Evolutionary conservation across 2,888 invertebrate genomes (phyloP).

Genomic region (Eupelmus urozonus): DNA sequence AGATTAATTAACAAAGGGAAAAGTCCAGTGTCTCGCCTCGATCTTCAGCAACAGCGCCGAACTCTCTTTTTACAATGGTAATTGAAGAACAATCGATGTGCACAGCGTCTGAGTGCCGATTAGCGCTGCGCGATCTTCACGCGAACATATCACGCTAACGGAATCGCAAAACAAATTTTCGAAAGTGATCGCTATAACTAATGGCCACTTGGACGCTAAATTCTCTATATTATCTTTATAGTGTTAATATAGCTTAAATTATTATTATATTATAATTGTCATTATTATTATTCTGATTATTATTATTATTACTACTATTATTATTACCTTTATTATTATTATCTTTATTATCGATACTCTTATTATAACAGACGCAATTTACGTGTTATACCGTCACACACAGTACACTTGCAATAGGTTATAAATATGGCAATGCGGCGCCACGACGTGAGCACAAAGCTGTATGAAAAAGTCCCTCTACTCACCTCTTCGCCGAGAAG

Average conservation of each 20-base stretch:
- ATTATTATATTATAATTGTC: conserved; percentile 46
- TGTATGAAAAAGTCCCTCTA: not conserved
- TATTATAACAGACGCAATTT: conserved; percentile 35
- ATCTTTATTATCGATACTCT: conserved; percentile 23
- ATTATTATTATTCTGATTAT: too few relatives aligned
- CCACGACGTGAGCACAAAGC: conserved; percentile 8
- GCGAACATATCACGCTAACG: conserved; percentile 48
- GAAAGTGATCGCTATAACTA: conserved; percentile 8
- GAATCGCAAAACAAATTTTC: conserved; percentile 25
- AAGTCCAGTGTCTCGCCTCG: conserved; percentile 14
- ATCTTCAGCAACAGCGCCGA: conserved; percentile 1
- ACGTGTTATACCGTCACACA: conserved; percentile 46
- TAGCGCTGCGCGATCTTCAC: conserved; percentile 25
- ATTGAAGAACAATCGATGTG: conserved; percentile 28
- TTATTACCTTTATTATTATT: conserved; percentile 55
- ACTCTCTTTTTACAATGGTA: conserved; percentile 30
- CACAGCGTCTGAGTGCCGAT: conserved; percentile 14
- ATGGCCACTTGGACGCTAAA: conserved; percentile 11
- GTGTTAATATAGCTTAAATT: conserved; percentile 39
- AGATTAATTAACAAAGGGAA: not conserved
- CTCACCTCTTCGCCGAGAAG: conserved; percentile 1
- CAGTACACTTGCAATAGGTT: conserved; percentile 53
- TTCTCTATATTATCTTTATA: conserved; percentile 37
- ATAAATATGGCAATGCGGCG: conserved; percentile 51
- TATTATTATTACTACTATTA: conserved; percentile 46